Evolutionary conservation across 2,888 invertebrate genomes (phyloP).

Genomic region (Habroteleia sp.): DNA sequence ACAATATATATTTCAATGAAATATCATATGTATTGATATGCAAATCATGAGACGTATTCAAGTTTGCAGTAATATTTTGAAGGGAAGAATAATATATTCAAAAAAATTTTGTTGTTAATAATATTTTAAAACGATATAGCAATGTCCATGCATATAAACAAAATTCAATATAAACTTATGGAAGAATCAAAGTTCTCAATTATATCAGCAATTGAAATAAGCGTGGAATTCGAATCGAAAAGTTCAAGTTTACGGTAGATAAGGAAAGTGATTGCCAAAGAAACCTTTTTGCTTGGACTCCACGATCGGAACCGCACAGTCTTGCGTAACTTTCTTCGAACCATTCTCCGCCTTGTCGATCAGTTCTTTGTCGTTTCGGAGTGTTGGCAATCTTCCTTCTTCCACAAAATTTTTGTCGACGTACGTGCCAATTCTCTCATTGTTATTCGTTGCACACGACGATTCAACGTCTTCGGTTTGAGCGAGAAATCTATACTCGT

Average conservation of each 20-base stretch:
- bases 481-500: slow-evolving; percentile 84
- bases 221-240: slow-evolving; percentile 34
- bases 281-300: slow-evolving; percentile 66
- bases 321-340: slow-evolving; percentile 59
- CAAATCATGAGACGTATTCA: too few relatives aligned
- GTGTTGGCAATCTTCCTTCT: slow-evolving; percentile 74
- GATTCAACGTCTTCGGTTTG: slow-evolving; percentile 81
- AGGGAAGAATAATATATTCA: too few relatives aligned
- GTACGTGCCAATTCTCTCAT: slow-evolving; percentile 81
- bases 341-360: slow-evolving; percentile 73
- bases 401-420: slow-evolving; percentile 79
- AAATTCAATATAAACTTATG: too few relatives aligned
- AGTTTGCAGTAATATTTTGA: too few relatives aligned
- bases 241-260: slow-evolving; percentile 48
- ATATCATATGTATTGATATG: too few relatives aligned
- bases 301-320: slow-evolving; percentile 32
- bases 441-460: slow-evolving; percentile 80
- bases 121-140: too few relatives aligned
- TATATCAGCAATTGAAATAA: slow-evolving; percentile 37
- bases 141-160: too few relatives aligned
- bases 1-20: too few relatives aligned
- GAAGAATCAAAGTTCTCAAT: too few relatives aligned
- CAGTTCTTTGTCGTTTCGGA: slow-evolving; percentile 80
- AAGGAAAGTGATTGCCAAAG: slow-evolving; percentile 15
- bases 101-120: too few relatives aligned